Evolutionary conservation across 2,888 invertebrate genomes (phyloP), one percentile per base, ranked within the genome.

Genomic region (Hypomecis punctinalis): DNA sequence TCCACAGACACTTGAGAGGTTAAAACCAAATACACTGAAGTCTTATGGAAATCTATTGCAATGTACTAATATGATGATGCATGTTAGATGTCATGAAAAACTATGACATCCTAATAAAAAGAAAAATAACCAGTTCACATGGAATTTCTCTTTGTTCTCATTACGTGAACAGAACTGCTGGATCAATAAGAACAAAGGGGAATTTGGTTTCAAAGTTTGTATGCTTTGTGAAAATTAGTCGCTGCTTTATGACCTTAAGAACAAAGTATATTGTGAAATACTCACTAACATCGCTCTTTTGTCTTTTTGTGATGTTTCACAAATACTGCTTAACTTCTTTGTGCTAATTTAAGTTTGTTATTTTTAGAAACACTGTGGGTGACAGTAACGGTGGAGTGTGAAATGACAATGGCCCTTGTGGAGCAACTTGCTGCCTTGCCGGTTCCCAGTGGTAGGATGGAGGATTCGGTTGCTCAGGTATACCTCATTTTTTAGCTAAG

Each of bases 341-440:
- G 59, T 58, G 33, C 42, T 67, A 47, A 52, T 40, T 37, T 54
- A 13, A 49, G 49, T 48, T 48, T 66, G 62, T 61, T 69, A 49
- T 51, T 91, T 90, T 63, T 85, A 97, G 97, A 97, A 88, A 94
- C 96, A 62, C 95, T 97, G 81, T 97, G 96, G 96, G 95, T 96
- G 69, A 96, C 97, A 82, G 92, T 97, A 56, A 95, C 95, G 51
- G 97, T 98, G 43, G 96, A 96, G 69, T 96, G 97, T 78, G 95
- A 95, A 81, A 97, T 97, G 73, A 95, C 97, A 43, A 93, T 97
- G 86, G 96, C 96, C 60, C 93, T 97, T 64, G 97, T 97, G 63
- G 96, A 97, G 85, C 97, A 97, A 86, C 89, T 97, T 59, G 93
- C 93, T 69, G 91, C 92, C 36, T 78, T 93, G 76, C 92, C 93